These are phyloP conservation scores for Loripinus fragilis DNA, from an alignment of 2,888 invertebrate genomes.

Conservation along the genomic window DNA sequence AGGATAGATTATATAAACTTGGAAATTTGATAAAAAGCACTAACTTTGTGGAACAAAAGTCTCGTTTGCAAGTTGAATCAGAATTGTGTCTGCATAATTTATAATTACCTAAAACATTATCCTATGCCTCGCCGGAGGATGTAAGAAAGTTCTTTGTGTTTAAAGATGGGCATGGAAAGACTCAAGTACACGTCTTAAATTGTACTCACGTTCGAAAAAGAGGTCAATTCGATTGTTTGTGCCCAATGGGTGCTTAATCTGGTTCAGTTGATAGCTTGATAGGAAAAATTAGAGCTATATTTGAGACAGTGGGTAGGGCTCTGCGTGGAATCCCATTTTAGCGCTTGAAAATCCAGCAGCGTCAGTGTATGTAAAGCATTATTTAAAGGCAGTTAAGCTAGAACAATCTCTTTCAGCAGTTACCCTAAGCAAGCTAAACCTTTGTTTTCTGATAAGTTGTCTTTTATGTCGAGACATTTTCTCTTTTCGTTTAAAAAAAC, in stretches of 20 bases:
- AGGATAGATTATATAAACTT: background rate
- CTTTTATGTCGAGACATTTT: too few relatives aligned
- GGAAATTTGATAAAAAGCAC: background rate
- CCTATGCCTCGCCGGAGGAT: background rate
- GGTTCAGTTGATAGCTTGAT: background rate
- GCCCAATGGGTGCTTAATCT: background rate
- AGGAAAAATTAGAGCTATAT: background rate
- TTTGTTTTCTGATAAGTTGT: too few relatives aligned
- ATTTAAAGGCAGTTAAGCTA: too few relatives aligned
- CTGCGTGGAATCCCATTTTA: background rate
- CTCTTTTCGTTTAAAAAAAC: too few relatives aligned
- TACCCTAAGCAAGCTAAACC: too few relatives aligned
- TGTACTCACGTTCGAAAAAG: background rate
- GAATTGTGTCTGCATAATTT: background rate
- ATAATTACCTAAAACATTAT: background rate
- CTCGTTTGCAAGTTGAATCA: background rate
- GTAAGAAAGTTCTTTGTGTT: background rate
- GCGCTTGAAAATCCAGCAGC: background rate
- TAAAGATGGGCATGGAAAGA: background rate
- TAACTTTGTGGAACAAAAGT: background rate
- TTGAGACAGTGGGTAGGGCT: background rate
- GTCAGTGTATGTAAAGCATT: background rate
- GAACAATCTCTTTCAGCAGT: too few relatives aligned
- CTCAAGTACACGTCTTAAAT: background rate
- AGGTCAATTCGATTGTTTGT: background rate